Evolutionary conservation across 2,113 vertebrate genomes (phyloP).

Genomic region (Anser cygnoides): DNA sequence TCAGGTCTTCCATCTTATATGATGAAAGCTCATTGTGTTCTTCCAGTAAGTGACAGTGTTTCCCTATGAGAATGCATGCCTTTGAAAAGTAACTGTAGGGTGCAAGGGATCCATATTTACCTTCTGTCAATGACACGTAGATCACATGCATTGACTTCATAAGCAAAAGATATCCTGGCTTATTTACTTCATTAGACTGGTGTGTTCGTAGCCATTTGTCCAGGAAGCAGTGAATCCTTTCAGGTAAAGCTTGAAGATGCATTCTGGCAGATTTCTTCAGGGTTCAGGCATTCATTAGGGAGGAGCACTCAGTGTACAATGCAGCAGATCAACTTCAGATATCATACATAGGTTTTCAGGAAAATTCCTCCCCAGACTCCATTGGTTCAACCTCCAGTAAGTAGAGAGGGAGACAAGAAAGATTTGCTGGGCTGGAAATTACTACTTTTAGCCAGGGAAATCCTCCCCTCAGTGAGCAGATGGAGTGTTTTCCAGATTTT

Average conservation of each 20-base stretch:
- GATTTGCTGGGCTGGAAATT: background rate
- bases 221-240: background rate
- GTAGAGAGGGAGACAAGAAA: background rate
- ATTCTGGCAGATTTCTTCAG: background rate
- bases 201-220: background rate
- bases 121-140: accelerated
- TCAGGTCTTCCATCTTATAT: background rate
- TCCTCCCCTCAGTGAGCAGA: background rate
- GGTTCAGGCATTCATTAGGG: background rate
- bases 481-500: accelerated
- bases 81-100: background rate
- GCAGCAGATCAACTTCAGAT: background rate
- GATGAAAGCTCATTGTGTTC: background rate
- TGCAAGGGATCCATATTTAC: background rate
- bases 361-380: background rate
- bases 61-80: background rate
- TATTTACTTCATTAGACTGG: background rate
- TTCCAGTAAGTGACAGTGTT: background rate
- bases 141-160: background rate
- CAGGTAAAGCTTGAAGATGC: background rate
- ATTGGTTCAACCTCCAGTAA: background rate
- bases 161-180: background rate
- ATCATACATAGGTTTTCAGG: background rate
- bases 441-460: background rate
- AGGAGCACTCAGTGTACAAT: background rate